These are phyloP conservation scores for Ascidia mentula DNA, from an alignment of 23 tunicate species.

Conservation along the genomic window DNA sequence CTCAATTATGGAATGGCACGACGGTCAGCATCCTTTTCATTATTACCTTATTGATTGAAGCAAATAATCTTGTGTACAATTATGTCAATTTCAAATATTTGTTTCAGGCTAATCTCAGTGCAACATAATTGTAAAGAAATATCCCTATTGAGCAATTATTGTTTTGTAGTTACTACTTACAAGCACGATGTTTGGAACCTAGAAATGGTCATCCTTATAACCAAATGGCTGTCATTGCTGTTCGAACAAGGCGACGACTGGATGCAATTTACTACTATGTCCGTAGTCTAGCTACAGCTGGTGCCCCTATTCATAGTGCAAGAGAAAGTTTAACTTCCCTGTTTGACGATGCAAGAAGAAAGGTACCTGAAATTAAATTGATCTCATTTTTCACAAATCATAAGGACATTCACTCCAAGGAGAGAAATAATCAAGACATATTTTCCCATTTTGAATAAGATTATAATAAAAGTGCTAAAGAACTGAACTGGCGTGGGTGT, in stretches of 20 bases:
- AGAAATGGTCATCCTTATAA: conserved; percentile 91
- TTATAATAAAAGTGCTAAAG: no score
- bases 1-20: conserved; percentile 76
- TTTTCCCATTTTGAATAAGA: no score
- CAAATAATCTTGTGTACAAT: background rate
- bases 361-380: conserved; percentile 4
- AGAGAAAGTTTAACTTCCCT: conserved; percentile 80
- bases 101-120: no score
- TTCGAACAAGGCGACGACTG: conserved; percentile 65
- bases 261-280: conserved; percentile 88
- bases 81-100: background rate
- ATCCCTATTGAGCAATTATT: no score
- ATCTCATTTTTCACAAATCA: no score
- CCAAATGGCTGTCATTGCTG: conserved; percentile 84
- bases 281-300: conserved; percentile 60
- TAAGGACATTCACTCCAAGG: no score
- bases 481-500: no score
- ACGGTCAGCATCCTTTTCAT: no score
- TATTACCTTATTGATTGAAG: no score
- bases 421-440: no score
- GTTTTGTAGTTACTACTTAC: conserved; percentile 40
- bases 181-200: conserved; percentile 68
- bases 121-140: no score
- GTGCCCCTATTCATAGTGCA: conserved; percentile 72
- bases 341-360: conserved; percentile 69